Conservation (phyloP, 2,888 invertebrate genomes). For the Sisyra nigra region DNA sequence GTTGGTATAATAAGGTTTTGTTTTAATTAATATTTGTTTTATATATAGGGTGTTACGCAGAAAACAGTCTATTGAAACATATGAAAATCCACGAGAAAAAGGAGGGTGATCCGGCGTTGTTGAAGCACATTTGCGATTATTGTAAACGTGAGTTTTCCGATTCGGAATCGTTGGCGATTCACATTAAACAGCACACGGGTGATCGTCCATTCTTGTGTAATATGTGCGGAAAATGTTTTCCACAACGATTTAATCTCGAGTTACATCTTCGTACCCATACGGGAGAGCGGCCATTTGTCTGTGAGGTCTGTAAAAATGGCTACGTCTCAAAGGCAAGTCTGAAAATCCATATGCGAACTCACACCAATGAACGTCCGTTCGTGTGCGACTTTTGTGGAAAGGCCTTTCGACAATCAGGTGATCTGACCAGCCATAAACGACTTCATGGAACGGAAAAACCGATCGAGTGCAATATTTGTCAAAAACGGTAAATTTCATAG, state of each 20-base stretch:
- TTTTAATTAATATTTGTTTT: too few relatives aligned
- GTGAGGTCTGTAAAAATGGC: conserved; percentile 28
- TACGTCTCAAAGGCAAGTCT: conserved; percentile 29
- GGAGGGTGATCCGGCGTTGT: conserved; percentile 26
- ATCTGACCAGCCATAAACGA: conserved; percentile 28
- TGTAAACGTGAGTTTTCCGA: conserved; percentile 28
- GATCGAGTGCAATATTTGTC: conserved; percentile 27
- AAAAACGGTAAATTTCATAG: conserved; percentile 24
- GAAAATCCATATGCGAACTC: conserved; percentile 30
- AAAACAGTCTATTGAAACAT: conserved; percentile 28
- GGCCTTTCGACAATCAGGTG: conserved; percentile 28
- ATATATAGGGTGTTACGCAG: conserved; percentile 23
- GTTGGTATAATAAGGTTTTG: too few relatives aligned
- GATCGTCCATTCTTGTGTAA: conserved; percentile 28
- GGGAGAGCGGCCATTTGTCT: conserved; percentile 27
- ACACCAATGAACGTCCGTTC: conserved; percentile 29
- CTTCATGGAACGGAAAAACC: conserved; percentile 29
- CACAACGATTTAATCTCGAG: conserved; percentile 27
- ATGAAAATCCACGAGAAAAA: conserved; percentile 30
- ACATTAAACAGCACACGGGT: conserved; percentile 29
- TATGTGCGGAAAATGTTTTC: conserved; percentile 28
- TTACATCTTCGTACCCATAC: conserved; percentile 28
- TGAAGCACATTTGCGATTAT: conserved; percentile 30
- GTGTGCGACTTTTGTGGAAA: conserved; percentile 29
- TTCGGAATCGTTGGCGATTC: conserved; percentile 23